A percentile compares a stretch with the other conserved stretches of the same genome.
phyloP scores from a whole-genome alignment of 2,888 invertebrate genomes.

The Trilocha varians region DNA sequence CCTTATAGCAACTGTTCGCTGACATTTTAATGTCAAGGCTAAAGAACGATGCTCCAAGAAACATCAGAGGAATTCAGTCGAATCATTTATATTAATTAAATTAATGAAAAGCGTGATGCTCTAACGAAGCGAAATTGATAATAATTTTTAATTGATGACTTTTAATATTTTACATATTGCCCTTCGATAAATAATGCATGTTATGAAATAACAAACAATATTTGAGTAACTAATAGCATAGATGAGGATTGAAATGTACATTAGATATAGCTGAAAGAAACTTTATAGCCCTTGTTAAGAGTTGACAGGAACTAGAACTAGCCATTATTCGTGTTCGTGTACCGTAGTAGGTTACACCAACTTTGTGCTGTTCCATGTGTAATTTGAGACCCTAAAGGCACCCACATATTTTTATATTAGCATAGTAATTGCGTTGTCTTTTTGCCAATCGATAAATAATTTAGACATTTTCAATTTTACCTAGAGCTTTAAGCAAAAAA shows the following conservation, averaged over 20 bases:
- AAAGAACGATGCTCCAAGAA: background rate
- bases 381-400: no score
- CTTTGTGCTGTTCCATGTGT: no score
- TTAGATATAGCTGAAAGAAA: no score
- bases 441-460: background rate
- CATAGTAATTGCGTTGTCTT: no score
- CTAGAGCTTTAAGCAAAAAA: background rate
- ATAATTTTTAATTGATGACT: background rate
- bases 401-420: no score
- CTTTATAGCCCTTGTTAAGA: no score
- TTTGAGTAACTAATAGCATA: no score
- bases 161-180: background rate
- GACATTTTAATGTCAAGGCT: slow-evolving; percentile 57
- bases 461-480: background rate
- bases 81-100: background rate
- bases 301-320: no score
- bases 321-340: no score
- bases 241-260: no score
- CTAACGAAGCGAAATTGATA: background rate
- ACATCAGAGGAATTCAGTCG: background rate
- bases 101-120: background rate
- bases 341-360: no score
- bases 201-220: no score
- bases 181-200: background rate
- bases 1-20: slow-evolving; percentile 37